These are phyloP conservation scores for Coryphaenoides rupestris DNA, from an alignment of 2,113 vertebrate genomes.

Conservation along the genomic window DNA sequence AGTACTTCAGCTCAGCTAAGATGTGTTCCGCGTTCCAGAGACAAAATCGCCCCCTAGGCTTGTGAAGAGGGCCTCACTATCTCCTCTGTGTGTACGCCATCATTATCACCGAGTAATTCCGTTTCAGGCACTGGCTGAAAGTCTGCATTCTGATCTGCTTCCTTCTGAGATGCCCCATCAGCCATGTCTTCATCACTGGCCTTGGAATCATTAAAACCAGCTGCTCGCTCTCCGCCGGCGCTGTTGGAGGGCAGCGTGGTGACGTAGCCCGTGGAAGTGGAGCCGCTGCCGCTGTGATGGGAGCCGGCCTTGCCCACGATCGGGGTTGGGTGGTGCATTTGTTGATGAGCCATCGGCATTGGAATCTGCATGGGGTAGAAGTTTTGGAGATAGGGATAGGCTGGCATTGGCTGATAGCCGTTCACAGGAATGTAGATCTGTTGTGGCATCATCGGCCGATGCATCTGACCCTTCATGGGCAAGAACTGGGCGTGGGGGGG, in stretches of 20 bases:
- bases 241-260: conserved; percentile 88
- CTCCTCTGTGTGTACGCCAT: conserved; percentile 78
- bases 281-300: conserved; percentile 93
- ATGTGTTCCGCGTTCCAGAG: conserved; percentile 16
- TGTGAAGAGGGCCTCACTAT: conserved; percentile 74
- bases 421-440: conserved; percentile 97
- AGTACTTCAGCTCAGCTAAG: conserved; percentile 15
- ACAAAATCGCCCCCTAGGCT: conserved; percentile 65
- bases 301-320: conserved; percentile 86
- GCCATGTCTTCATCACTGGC: conserved; percentile 66
- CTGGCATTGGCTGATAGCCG: conserved; percentile 90
- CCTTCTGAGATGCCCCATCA: conserved; percentile 73
- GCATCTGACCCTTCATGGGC: conserved; percentile 88
- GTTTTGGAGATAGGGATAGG: conserved; percentile 91
- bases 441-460: conserved; percentile 83
- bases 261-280: conserved; percentile 94
- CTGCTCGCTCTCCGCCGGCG: conserved; percentile 80
- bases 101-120: conserved; percentile 86
- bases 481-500: conserved; percentile 89
- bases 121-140: conserved; percentile 83
- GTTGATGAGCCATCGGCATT: conserved; percentile 88
- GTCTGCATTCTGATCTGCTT: conserved; percentile 73
- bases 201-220: conserved; percentile 73
- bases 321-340: conserved; percentile 77
- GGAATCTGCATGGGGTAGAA: conserved; percentile 96